Conservation (phyloP, 2,888 invertebrate genomes). For the Noctua janthe region DNA sequence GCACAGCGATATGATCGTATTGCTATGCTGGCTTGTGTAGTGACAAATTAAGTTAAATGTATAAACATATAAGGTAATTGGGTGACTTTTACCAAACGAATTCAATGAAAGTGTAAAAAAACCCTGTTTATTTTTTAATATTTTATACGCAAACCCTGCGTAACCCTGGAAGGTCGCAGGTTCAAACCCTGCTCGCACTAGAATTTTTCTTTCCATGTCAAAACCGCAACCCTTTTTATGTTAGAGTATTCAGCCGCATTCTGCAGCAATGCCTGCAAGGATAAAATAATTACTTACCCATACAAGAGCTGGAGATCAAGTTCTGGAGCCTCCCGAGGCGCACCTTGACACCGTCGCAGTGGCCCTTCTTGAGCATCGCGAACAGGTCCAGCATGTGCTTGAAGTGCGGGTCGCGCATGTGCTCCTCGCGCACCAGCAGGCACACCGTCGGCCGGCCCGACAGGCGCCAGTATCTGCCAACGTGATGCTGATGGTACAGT, state of each 20-base stretch:
- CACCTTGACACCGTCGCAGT: slow-evolving; percentile 98
- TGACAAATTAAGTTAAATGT: not conserved
- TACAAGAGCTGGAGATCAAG: slow-evolving; percentile 99
- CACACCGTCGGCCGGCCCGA: slow-evolving; percentile 99
- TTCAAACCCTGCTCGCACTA: too few species aligned
- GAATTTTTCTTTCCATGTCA: too few species aligned
- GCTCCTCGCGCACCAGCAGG: slow-evolving; percentile 97
- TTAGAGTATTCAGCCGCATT: not conserved
- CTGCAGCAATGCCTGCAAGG: not conserved
- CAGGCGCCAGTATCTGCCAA: slow-evolving; percentile 96
- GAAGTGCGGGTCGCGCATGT: slow-evolving; percentile 99
- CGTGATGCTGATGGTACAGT: not conserved
- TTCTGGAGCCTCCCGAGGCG: slow-evolving; percentile 98
- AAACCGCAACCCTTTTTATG: not conserved
- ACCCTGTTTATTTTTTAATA: too few species aligned
- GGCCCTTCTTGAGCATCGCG: slow-evolving; percentile 99
- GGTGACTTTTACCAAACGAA: not conserved
- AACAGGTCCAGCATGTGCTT: slow-evolving; percentile 98
- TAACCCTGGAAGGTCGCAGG: too few species aligned
- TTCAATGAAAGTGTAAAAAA: not conserved
- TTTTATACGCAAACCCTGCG: too few species aligned
- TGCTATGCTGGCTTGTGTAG: not conserved
- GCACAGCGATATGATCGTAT: not conserved
- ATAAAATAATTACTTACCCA: slow-evolving; percentile 89
- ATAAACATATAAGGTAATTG: not conserved